Conservation (phyloP, 2,888 invertebrate genomes). For the Campoplex nolae region DNA sequence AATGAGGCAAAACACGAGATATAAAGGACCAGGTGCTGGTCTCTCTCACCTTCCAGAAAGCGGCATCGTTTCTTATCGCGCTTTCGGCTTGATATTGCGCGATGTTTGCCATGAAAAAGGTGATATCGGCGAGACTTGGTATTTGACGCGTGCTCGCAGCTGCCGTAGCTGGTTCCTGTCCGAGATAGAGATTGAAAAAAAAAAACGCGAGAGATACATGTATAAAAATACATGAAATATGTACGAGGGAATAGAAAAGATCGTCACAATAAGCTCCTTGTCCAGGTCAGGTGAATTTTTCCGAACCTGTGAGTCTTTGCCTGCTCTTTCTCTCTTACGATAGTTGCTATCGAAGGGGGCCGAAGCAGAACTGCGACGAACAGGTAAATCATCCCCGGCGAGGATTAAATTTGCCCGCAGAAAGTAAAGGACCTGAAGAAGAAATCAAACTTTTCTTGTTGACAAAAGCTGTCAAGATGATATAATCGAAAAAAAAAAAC, state of each 20-base stretch:
- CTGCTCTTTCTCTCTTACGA: conserved; percentile 50
- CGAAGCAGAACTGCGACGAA: conserved; percentile 66
- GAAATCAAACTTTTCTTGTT: neutral
- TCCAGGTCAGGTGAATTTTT: conserved; percentile 82
- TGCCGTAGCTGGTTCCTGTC: conserved; percentile 77
- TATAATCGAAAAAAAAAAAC: conserved; percentile 12
- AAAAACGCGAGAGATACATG: conserved; percentile 12
- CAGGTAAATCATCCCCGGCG: conserved; percentile 73
- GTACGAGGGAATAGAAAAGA: conserved; percentile 14
- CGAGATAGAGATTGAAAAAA: conserved; percentile 68
- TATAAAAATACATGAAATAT: neutral
- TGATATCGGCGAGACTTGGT: conserved; percentile 76
- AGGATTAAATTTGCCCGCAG: neutral
- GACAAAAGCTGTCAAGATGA: neutral
- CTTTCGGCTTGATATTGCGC: conserved; percentile 72
- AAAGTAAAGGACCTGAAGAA: neutral
- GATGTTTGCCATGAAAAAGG: conserved; percentile 77
- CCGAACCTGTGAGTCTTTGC: conserved; percentile 72
- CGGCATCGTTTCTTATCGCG: conserved; percentile 68
- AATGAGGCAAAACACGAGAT: conserved; percentile 34
- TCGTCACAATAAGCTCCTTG: conserved; percentile 79
- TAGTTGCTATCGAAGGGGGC: conserved; percentile 7
- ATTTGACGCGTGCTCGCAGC: conserved; percentile 82
- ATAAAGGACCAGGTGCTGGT: conserved; percentile 73
- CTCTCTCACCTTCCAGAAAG: conserved; percentile 51